Evolutionary conservation across 1,140 invertebrate species (phyloP).

Genomic region (Leptinotarsa defecta): DNA sequence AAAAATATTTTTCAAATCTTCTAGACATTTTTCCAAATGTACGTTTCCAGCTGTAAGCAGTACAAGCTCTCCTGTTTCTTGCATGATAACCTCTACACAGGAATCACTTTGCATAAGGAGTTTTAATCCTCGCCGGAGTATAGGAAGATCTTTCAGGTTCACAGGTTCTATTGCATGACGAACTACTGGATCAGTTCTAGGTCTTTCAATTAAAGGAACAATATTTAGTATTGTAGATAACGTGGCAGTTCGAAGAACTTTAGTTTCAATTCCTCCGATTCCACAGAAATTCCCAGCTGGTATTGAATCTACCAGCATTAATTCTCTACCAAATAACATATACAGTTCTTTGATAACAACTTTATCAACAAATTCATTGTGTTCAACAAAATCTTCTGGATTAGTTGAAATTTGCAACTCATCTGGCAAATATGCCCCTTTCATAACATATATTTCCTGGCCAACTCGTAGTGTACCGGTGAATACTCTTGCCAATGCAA

Average conservation of each 20-base stretch:
- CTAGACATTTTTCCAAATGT: constrained; percentile 92
- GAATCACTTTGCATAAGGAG: constrained; percentile 92
- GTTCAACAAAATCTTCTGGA: constrained; percentile 51
- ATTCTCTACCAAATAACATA: constrained; percentile 91
- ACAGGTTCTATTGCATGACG: constrained; percentile 93
- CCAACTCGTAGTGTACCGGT: constrained; percentile 84
- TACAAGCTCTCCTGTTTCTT: constrained; percentile 95
- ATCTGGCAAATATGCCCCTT: constrained; percentile 68
- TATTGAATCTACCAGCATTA: constrained; percentile 79
- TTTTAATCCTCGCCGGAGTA: constrained; percentile 79
- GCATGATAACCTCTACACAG: constrained; percentile 86
- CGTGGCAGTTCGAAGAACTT: constrained; percentile 86
- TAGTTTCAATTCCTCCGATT: constrained; percentile 85
- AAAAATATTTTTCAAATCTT: constrained; percentile 81
- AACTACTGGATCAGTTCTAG: constrained; percentile 82
- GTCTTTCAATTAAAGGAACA: constrained; percentile 86
- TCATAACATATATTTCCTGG: constrained; percentile 82
- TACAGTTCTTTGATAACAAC: constrained; percentile 76
- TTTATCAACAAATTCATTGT: constrained; percentile 59
- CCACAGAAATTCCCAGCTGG: constrained; percentile 88
- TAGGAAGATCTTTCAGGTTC: constrained; percentile 78
- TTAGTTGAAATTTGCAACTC: constrained; percentile 36
- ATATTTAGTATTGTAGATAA: constrained; percentile 83
- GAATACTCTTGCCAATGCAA: constrained; percentile 93
- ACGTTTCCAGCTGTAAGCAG: constrained; percentile 97